Conservation (phyloP, 1,140 invertebrate species). For the Heliconius melpomene region DNA sequence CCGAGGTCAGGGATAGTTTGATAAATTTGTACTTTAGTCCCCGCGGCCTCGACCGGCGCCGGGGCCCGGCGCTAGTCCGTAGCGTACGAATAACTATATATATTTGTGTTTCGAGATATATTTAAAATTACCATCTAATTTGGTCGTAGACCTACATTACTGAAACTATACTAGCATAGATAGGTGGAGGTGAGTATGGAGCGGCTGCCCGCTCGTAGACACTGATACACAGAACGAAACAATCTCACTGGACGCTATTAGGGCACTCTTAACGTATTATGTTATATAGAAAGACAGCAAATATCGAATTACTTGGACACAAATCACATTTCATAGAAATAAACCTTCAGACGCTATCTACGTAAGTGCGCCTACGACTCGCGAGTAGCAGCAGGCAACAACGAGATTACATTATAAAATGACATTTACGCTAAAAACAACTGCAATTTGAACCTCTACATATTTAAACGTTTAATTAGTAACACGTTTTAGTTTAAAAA, state of each 20-base stretch:
- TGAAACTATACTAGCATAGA: slow-evolving; percentile 72
- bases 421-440: slow-evolving; percentile 15
- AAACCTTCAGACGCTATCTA: slow-evolving; percentile 53
- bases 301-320: slow-evolving; percentile 73
- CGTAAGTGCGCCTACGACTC: slow-evolving; percentile 17
- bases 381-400: slow-evolving; percentile 45
- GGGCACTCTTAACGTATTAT: slow-evolving; percentile 49
- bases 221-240: slow-evolving; percentile 54
- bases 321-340: slow-evolving; percentile 63
- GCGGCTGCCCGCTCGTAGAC: slow-evolving; percentile 39
- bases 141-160: slow-evolving; percentile 75
- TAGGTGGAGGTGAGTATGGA: slow-evolving; percentile 51
- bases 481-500: slow-evolving; percentile 1
- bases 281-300: slow-evolving; percentile 66
- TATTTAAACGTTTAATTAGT: slow-evolving; percentile 15
- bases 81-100: slow-evolving; percentile 51
- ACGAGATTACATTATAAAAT: slow-evolving; percentile 19
- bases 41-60: slow-evolving; percentile 39
- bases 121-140: slow-evolving; percentile 67
- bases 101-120: slow-evolving; percentile 73
- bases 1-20: slow-evolving; percentile 54
- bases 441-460: slow-evolving; percentile 12
- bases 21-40: slow-evolving; percentile 78
- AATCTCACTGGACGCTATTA: slow-evolving; percentile 64
- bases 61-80: slow-evolving; percentile 44